Conservation (phyloP, 2,797 vertebrate genomes). For the Crenuchus spilurus region DNA sequence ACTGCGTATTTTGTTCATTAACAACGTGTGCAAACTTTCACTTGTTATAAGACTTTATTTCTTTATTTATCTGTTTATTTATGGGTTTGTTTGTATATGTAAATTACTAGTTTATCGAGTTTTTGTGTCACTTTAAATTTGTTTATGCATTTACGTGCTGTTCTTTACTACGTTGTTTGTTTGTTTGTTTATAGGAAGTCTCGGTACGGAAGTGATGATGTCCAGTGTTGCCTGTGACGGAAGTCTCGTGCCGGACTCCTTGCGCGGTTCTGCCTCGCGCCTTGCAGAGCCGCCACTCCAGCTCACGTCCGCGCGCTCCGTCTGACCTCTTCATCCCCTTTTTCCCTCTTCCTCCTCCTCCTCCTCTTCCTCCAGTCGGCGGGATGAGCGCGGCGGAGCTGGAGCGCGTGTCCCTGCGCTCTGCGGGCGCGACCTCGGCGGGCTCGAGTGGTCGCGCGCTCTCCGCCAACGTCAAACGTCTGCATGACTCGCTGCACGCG, state of each 20-base stretch:
- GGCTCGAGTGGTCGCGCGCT: constrained; percentile 79
- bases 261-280: constrained; percentile 42
- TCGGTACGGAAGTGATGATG: constrained; percentile 8
- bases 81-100: not conserved
- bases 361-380: constrained; percentile 39
- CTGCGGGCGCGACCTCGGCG: constrained; percentile 62
- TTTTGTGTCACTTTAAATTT: too few relatives aligned
- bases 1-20: not conserved
- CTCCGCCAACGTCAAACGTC: constrained; percentile 88
- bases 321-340: not conserved
- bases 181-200: not conserved
- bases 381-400: constrained; percentile 85
- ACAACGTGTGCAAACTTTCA: not conserved
- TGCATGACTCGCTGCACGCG: constrained; percentile 87
- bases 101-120: too few relatives aligned
- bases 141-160: too few relatives aligned
- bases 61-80: not conserved
- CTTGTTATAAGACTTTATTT: too few relatives aligned
- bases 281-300: not conserved
- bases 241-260: constrained; percentile 24
- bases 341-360: constrained; percentile 44
- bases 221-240: not conserved
- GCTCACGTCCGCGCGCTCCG: constrained; percentile 22
- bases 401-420: constrained; percentile 77
- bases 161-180: too few relatives aligned